Conservation (phyloP, 1,140 invertebrate species). For the Acromyrmex charruanus region DNA sequence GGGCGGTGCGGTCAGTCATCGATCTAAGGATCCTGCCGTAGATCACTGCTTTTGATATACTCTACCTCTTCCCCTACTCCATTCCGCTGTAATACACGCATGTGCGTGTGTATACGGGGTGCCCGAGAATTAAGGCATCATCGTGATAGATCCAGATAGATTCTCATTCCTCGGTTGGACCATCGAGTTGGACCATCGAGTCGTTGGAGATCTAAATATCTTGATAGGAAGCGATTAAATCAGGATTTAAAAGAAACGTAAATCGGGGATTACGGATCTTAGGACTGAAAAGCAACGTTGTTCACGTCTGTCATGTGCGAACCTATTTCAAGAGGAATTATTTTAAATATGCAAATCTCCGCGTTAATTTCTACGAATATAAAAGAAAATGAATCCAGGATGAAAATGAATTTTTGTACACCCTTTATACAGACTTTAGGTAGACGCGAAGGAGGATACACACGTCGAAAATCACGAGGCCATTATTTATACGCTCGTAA, state of each 20-base stretch:
- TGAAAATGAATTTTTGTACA: slow-evolving; percentile 9
- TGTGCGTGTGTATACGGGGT: not conserved
- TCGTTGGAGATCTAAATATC: not conserved
- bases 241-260: not conserved
- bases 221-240: slow-evolving; percentile 11
- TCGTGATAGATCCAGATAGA: not conserved
- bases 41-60: slow-evolving; percentile 80
- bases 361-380: not conserved
- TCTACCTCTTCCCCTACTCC: slow-evolving; percentile 42
- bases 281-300: not conserved
- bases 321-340: not conserved
- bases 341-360: not conserved
- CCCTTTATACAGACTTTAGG: slow-evolving; percentile 16
- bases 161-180: slow-evolving; percentile 1
- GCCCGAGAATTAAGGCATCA: slow-evolving; percentile 48
- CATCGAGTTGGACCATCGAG: not conserved
- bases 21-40: slow-evolving; percentile 82
- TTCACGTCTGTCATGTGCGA: not conserved
- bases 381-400: not conserved
- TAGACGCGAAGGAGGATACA: slow-evolving; percentile 24
- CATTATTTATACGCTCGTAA: slow-evolving; percentile 78
- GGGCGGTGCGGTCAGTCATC: slow-evolving; percentile 81
- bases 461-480: slow-evolving; percentile 70
- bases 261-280: not conserved
- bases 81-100: not conserved